These are phyloP conservation scores for Heliconius himera DNA, from an alignment of 1,140 invertebrate species.

Conservation along the genomic window DNA sequence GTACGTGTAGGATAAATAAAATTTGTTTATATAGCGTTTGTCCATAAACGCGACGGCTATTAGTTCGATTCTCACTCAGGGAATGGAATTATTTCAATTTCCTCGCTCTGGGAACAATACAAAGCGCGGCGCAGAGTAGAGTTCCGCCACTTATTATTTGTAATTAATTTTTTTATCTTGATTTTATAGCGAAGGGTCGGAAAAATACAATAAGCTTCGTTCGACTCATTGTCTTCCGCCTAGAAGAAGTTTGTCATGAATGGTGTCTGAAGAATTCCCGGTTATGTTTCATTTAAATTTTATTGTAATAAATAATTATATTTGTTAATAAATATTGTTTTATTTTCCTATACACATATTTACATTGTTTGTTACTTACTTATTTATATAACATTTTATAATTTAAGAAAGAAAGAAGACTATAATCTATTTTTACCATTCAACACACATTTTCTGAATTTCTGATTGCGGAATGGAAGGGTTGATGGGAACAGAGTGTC, in stretches of 20 bases:
- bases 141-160: no score
- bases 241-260: neutral
- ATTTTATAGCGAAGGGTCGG: conserved; percentile 21
- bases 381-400: no score
- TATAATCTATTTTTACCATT: neutral
- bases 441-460: neutral
- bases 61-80: no score
- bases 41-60: no score
- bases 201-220: conserved; percentile 4
- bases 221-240: neutral
- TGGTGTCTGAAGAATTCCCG: conserved; percentile 4
- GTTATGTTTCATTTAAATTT: conserved; percentile 43
- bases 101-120: no score
- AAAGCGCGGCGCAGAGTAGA: no score
- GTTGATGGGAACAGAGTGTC: no score
- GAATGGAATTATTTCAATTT: no score
- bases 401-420: no score
- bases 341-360: conserved; percentile 27
- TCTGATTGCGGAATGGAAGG: no score
- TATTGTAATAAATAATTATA: conserved; percentile 44
- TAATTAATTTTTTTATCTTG: neutral
- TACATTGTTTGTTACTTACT: neutral
- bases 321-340: conserved; percentile 14
- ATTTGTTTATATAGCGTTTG: no score
- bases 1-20: no score